Evolutionary conservation across 2,888 invertebrate genomes (phyloP).

Genomic region (Bombyx huttoni): DNA sequence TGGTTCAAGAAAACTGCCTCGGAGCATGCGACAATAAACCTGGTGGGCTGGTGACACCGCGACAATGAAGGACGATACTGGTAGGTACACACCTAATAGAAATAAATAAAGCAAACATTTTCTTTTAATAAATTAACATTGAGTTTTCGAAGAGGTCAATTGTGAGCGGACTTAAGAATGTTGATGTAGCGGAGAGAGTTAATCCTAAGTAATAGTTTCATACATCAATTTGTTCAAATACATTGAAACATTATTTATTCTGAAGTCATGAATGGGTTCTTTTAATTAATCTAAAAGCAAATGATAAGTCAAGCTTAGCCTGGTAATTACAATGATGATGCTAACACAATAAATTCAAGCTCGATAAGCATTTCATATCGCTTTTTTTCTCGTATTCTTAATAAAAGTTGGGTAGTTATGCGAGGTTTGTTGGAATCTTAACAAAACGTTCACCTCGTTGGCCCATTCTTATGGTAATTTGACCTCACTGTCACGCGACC

Average conservation of each 20-base stretch:
- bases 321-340: neutral
- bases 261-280: too few relatives aligned
- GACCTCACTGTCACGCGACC: conserved; percentile 57
- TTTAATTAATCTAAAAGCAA: too few relatives aligned
- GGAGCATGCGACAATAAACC: conserved; percentile 58
- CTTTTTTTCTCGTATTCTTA: conserved; percentile 29
- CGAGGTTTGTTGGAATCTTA: conserved; percentile 44
- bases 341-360: neutral
- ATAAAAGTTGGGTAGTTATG: conserved; percentile 39
- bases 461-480: conserved; percentile 64
- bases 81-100: conserved; percentile 30
- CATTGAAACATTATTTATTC: too few relatives aligned
- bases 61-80: conserved; percentile 43
- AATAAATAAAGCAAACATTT: conserved; percentile 17
- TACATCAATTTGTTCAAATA: too few relatives aligned
- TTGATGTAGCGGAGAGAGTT: too few relatives aligned
- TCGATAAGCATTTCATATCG: neutral
- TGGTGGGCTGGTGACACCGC: conserved; percentile 46
- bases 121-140: conserved; percentile 1
- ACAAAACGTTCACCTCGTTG: conserved; percentile 59
- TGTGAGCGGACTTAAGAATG: neutral
- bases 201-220: too few relatives aligned
- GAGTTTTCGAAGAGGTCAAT: neutral
- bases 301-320: too few relatives aligned
- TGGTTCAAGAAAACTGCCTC: conserved; percentile 53